Evolutionary conservation across 2,113 vertebrate species (phyloP), one percentile per base, ranked within the genome.

Genomic region (Ochotona princeps): DNA sequence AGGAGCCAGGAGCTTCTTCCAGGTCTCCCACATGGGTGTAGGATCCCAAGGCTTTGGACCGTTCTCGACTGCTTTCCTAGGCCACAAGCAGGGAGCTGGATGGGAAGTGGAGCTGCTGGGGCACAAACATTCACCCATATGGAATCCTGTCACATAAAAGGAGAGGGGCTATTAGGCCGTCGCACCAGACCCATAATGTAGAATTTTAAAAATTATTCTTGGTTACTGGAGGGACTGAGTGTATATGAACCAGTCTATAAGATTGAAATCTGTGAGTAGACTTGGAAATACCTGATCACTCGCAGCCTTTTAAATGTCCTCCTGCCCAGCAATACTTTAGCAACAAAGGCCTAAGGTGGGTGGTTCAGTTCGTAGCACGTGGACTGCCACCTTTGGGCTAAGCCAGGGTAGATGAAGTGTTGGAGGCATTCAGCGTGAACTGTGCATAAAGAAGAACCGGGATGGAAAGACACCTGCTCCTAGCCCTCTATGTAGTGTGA

Each of bases 151-250:
- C 38, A 44, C 38, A 44, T 44, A 6, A 3, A 44, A 44, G 38
- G 38, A 44, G 38, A 44, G 38, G 38, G 6, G 38, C n/a, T n/a
- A n/a, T n/a, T n/a, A n/a, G n/a, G n/a, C n/a, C n/a, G n/a, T n/a
- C n/a, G n/a, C n/a, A n/a, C n/a, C n/a, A n/a, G n/a, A n/a, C 38
- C 38, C 38, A 44, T 3, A 44, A 44, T 44, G 38, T 44, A 44
- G 38, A 44, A 6, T 44, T 44, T 44, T 44, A 44, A 44, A 44
- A 44, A 44, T 44, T 44, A 44, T 44, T 44, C 38, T 44, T 44
- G 38, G 3, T 84, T 92, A 82, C 91, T 23, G 32, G 79, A 83
- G 69, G 49, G 8, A 89, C 30, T 87, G 65, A 82, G 91, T 95
- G 76, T 78, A 44, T 32, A 87, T 81, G 15, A 30, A 82, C 30